Evolutionary conservation across 2,113 vertebrate genomes (phyloP), one percentile per base, ranked within the genome.

Genomic region (Paraplagusia blochii): DNA sequence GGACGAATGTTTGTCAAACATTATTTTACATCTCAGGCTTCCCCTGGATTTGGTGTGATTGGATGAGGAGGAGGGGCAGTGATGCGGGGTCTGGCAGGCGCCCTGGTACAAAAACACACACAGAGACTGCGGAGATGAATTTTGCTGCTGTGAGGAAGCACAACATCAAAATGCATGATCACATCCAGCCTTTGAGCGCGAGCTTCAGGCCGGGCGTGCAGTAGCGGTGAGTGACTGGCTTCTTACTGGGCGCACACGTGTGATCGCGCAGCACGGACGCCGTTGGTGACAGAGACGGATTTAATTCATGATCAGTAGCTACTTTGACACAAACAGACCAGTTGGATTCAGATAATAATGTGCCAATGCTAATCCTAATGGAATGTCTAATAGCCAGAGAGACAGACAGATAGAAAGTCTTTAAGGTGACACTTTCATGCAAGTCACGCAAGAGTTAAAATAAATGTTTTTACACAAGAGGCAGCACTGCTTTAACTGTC

Each of bases 1-100:
- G 67, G 70, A 61, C 58, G 58, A 65, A 62, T 53, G 51, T 72
- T 79, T 80, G 77, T 77, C 63, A 70, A 81, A 76, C 72, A 70
- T 64, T 14, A 45, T 77, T 73, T 63, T 58, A 60, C 53, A 64
- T 66, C 48, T 54, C 29, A 0, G 11, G 55, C 51, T 36, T 60
- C 52, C 22, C 58, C 42, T 11, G 3, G 42, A 35, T 55, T 58
- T 33, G 34, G 29, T 56, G 39, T 39, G 53, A 64, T 49, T 58
- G 53, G 42, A 15, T 55, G 53, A 45, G 44, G 29, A 55, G 44
- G 45, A 29, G 11, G 34, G 18, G 42, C 18, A 35, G 34, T 53
- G 50, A 44, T 57, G 44, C 45, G 46, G 15, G 48, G 64, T 63
- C 45, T 63, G 58, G 50, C 35, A 43, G 40, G n/a, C 9, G 12